Base-by-base conservation (phyloP, 2,888 invertebrate species). In the Tigriopus californicus region DNA sequence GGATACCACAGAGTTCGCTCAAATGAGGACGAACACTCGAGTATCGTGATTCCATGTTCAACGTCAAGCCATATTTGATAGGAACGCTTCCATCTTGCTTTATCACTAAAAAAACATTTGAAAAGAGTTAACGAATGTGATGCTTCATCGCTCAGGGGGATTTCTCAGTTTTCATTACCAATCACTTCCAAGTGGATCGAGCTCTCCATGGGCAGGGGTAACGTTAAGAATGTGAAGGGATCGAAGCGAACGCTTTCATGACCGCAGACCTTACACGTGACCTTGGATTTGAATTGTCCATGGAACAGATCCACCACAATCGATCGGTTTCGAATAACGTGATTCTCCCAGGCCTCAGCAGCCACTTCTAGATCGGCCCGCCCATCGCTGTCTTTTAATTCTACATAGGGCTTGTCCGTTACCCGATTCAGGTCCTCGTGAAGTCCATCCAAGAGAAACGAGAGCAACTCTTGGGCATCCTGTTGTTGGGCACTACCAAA, bases 361-460 rank as follows among this genome's bases (percentile, higher is more conserved):
- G 76, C 76, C 22, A 77, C 77, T 24, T 71, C 70, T 53, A 80
- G 80, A 71, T 87, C 87, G 1, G 85, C 81, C 46, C 85, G 71
- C 0, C 83, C 83, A 70, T 81, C 81, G 53, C 82, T 82, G 69
- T 85, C 83, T 66, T 82, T 80, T 42, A 84, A 70, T 68, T 82
- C 81, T 3, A 79, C 74, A 67, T 85, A 85, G 1, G 83, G 81
- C 66, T 81, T 81, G 48, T 78, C 75, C 64, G 77, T 77, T 0
- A 86, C 86, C 12, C 89, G 75, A 74, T 90, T 90, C 63, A 91
- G 76, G 72, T 91, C 90, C 75, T 91, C 90, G 72, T 92, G 91
- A 64, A 92, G 76, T 55, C 87, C 83, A 74, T 92, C 91, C 66
- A 92, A 75, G 64, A 92, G 74, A 80, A 91, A 91, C 57, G 89